These are phyloP conservation scores for Ypsolopha scabrella DNA, from an alignment of 2,888 invertebrate species.

Conservation along the genomic window DNA sequence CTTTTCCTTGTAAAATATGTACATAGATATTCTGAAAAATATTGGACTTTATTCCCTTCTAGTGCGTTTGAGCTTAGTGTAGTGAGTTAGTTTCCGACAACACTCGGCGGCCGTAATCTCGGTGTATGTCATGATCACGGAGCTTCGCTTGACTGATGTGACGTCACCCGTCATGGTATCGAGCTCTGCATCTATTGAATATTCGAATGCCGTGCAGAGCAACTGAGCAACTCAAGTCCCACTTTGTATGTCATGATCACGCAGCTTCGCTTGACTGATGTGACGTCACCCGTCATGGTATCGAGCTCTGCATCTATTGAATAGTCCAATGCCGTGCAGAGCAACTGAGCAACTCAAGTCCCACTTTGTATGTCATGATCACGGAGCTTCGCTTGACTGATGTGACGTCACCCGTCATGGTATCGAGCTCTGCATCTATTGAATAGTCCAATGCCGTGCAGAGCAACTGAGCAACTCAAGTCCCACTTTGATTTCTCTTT, in stretches of 20 bases:
- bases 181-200: no score
- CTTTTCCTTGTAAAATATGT: conserved; percentile 64
- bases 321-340: no score
- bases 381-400: background rate
- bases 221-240: background rate
- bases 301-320: no score
- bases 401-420: no score
- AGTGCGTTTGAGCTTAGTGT: conserved; percentile 25
- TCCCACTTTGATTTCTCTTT: background rate
- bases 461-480: background rate
- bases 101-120: background rate
- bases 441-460: no score
- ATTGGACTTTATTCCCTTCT: conserved; percentile 34
- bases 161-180: no score
- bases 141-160: background rate
- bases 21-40: conserved; percentile 52
- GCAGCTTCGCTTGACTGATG: background rate
- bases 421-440: no score
- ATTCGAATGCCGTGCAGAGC: no score
- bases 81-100: no score
- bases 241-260: background rate
- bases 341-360: background rate
- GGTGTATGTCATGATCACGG: background rate
- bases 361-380: background rate
- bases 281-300: no score